A percentile compares a stretch with the other conserved stretches of the same genome.
Conservation (phyloP, 2,797 vertebrate species). For the Momotus momota region DNA sequence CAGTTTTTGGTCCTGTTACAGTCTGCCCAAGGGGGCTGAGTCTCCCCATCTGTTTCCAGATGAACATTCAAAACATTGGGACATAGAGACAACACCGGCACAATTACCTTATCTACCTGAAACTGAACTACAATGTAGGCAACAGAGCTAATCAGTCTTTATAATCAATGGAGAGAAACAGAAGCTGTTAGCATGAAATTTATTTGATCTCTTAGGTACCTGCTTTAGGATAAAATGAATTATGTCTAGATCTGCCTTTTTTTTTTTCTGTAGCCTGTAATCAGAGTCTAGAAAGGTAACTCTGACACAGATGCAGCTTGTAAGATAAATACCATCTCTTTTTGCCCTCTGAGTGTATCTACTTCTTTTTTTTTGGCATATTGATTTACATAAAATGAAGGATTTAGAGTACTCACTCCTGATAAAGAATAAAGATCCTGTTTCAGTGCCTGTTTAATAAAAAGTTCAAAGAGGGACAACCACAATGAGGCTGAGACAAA, state of each 20-base stretch:
- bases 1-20: neutral
- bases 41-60: neutral
- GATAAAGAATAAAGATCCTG: neutral
- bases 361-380: neutral
- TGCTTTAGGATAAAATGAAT: neutral
- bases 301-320: neutral
- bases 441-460: neutral
- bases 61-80: neutral
- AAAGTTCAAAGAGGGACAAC: neutral
- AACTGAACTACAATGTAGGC: neutral
- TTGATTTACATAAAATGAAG: neutral
- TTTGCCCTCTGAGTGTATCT: neutral
- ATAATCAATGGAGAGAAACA: conserved; percentile 4
- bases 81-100: neutral
- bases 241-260: neutral
- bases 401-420: neutral
- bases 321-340: neutral
- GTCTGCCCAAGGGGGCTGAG: neutral
- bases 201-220: conserved; percentile 9
- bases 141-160: conserved; percentile 1
- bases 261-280: neutral
- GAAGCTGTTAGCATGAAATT: neutral
- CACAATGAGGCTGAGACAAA: neutral
- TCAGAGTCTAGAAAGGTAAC: neutral
- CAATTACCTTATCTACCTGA: neutral